Evolutionary conservation across 2,888 invertebrate genomes (phyloP).

Genomic region (Agrochola circellaris): DNA sequence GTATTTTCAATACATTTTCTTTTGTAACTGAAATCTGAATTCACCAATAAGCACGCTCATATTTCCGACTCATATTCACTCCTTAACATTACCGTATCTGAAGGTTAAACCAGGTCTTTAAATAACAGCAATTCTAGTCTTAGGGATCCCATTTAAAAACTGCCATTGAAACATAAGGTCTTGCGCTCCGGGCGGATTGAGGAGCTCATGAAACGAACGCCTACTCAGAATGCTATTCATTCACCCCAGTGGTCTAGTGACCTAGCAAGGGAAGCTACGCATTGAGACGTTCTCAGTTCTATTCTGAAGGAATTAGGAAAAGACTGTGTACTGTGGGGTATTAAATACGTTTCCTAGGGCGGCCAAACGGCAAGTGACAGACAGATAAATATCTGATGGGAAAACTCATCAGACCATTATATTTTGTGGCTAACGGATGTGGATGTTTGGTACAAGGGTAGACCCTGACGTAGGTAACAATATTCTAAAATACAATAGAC

Average conservation of each 20-base stretch:
- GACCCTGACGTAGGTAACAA: too few species aligned
- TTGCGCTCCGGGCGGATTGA: slow-evolving; percentile 56
- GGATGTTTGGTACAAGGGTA: too few species aligned
- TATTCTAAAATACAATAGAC: too few species aligned
- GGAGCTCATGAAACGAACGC: slow-evolving; percentile 45
- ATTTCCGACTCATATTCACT: too few species aligned
- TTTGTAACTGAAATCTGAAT: neutral
- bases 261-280: slow-evolving; percentile 18
- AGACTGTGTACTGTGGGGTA: too few species aligned
- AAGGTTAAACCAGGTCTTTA: neutral
- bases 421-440: too few species aligned
- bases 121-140: slow-evolving; percentile 37
- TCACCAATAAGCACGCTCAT: neutral
- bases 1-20: neutral
- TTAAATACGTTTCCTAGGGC: too few species aligned
- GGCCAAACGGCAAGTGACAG: too few species aligned
- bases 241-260: slow-evolving; percentile 37
- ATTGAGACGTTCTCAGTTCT: too few species aligned
- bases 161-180: slow-evolving; percentile 51
- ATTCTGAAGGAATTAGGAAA: too few species aligned
- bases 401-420: too few species aligned
- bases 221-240: slow-evolving; percentile 49
- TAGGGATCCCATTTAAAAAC: slow-evolving; percentile 53
- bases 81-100: neutral
- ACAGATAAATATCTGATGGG: too few species aligned